phyloP scores from a whole-genome alignment of 2,797 vertebrate genomes.

The Trachops cirrhosus region DNA sequence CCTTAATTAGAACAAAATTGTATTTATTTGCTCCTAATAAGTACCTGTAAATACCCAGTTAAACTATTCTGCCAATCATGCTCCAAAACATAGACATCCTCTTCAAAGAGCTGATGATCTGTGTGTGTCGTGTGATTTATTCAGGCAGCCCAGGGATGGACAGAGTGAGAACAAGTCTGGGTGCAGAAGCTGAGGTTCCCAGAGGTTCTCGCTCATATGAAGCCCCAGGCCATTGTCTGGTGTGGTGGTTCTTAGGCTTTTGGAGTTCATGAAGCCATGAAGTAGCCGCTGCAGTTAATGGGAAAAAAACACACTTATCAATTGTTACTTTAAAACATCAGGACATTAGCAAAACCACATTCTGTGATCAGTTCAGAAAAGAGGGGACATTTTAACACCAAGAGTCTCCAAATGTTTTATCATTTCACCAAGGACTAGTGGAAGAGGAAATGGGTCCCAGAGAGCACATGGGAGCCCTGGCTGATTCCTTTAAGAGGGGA shows the following conservation, averaged over 20 bases:
- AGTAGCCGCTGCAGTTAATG: neutral
- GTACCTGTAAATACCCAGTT: neutral
- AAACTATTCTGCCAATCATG: neutral
- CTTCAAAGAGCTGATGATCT: neutral
- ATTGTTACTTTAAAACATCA: neutral
- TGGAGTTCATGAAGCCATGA: neutral
- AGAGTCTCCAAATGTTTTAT: neutral
- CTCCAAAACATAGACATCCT: neutral
- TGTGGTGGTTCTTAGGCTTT: neutral
- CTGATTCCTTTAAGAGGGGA: neutral
- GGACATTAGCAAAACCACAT: neutral
- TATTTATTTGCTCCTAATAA: neutral
- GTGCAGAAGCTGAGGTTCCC: neutral
- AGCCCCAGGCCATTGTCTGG: neutral
- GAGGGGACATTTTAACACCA: neutral
- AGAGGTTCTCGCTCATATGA: neutral
- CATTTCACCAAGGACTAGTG: neutral
- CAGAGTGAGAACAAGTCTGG: neutral
- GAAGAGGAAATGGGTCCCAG: neutral
- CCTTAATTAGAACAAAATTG: neutral
- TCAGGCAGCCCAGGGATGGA: neutral
- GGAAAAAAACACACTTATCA: neutral
- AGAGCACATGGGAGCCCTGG: neutral
- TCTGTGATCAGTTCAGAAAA: slow-evolving; percentile 1
- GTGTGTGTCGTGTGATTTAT: neutral